phyloP scores from a whole-genome alignment of 2,113 vertebrate genomes.

The Dipodomys stephensi region DNA sequence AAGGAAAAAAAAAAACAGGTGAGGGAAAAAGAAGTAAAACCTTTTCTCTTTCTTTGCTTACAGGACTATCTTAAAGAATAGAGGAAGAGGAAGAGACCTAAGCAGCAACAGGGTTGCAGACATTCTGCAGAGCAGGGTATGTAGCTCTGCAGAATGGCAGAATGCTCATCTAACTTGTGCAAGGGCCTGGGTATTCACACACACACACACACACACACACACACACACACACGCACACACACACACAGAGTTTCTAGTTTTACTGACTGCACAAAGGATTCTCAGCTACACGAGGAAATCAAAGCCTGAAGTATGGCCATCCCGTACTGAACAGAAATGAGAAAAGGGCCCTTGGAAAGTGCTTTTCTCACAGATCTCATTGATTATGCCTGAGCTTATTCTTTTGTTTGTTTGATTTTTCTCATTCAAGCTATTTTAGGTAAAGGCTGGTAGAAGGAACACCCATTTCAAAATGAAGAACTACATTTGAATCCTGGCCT shows the following conservation, averaged over 20 bases:
- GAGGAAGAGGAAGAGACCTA: not conserved
- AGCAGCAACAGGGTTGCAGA: not conserved
- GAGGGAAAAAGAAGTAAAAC: not conserved
- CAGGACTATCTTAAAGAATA: not conserved
- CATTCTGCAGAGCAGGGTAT: not conserved
- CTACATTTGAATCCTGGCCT: not conserved
- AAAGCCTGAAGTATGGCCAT: not conserved
- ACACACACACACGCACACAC: too few relatives aligned
- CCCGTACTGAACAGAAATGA: not conserved
- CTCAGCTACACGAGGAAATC: not conserved
- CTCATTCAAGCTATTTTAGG: not conserved
- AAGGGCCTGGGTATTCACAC: not conserved
- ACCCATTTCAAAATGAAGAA: not conserved
- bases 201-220: not conserved
- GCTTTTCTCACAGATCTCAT: not conserved
- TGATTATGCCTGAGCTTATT: too few relatives aligned
- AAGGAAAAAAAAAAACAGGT: too few relatives aligned
- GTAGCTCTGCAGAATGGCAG: not conserved
- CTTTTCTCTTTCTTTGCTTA: slow-evolving; percentile 7
- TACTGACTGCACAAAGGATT: not conserved
- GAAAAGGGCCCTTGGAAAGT: not conserved
- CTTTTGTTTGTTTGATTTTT: not conserved
- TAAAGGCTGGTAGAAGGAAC: not conserved
- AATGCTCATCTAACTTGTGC: not conserved
- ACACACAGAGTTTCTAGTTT: not conserved